Base-by-base conservation (phyloP, 2,113 vertebrate species). In the Morone chrysops region DNA sequence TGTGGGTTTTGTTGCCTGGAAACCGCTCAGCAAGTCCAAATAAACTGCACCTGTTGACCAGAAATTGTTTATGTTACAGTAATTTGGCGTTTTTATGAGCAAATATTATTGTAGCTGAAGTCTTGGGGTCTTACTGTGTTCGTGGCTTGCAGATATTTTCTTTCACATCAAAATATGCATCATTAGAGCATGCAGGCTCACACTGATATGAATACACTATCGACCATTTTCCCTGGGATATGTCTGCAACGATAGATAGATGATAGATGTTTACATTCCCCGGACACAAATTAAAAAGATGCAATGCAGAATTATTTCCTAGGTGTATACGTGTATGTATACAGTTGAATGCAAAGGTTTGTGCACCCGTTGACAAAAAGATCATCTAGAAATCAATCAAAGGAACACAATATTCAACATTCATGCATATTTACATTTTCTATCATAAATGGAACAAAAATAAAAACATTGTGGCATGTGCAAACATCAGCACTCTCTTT, bases 1-100 rank as follows among this genome's bases (percentile, higher is more conserved):
- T 4, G 16, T 88, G 87, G 54, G 88, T 93, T 85, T 61, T 81
- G 70, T 90, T 91, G 11, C 90, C 88, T 75, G 81, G 71, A 85
- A 80, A 82, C 10, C 0, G 16, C 50, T 87, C 84, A 48, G 12
- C 2, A 14, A 86, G 31, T 41, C 83, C 83, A 1, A 48, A 1
- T 11, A 0, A 2, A 5, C 41, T 82, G 85, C 85, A 91, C 45
- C 90, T 92, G 83, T 73, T 65, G 6, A 80, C 31, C 43, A 63
- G 25, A 75, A 54, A 63, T 1, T 4, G 3, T 75, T 47, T 7
- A 22, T 18, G n/a, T 74, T 38, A n/a, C 45, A 60, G 75, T 18
- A 8, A 45, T 59, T 31, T 25, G n/a, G 5, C 10, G 11, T 11
- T 71, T 31, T 79, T 4, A 70, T 43, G 38, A 6, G 38, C 0